These are phyloP conservation scores for Teinopalpus imperialis DNA, from an alignment of 2,888 invertebrate species.

Conservation along the genomic window DNA sequence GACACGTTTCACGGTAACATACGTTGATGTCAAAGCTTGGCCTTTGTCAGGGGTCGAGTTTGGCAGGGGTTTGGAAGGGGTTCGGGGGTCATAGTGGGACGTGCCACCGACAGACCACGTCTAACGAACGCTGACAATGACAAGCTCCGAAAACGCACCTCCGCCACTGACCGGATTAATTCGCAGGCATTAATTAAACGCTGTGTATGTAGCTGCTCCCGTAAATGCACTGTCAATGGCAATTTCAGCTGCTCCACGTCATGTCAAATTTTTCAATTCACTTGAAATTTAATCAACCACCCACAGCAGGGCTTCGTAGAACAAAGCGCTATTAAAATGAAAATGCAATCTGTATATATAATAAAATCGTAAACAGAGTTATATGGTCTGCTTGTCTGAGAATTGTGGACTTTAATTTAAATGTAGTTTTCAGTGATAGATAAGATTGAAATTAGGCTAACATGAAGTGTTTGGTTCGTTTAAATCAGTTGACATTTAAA, in stretches of 20 bases:
- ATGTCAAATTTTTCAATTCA: slow-evolving; percentile 23
- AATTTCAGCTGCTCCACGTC: slow-evolving; percentile 31
- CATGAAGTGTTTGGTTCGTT: too few relatives aligned
- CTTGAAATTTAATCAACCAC: slow-evolving; percentile 20
- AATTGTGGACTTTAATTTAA: too few relatives aligned
- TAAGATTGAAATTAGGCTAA: too few relatives aligned
- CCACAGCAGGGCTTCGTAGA: background rate
- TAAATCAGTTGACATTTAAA: too few relatives aligned
- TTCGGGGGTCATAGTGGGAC: slow-evolving; percentile 10
- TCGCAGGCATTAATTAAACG: slow-evolving; percentile 51
- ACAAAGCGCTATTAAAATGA: slow-evolving; percentile 3
- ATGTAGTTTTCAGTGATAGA: too few relatives aligned
- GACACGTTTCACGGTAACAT: slow-evolving; percentile 17
- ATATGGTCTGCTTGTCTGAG: too few relatives aligned
- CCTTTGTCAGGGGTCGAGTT: slow-evolving; percentile 26
- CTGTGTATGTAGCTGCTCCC: slow-evolving; percentile 34
- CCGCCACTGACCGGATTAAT: slow-evolving; percentile 42
- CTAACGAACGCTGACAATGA: slow-evolving; percentile 45
- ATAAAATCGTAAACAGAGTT: too few relatives aligned
- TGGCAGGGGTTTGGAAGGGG: slow-evolving; percentile 8
- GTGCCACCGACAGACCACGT: slow-evolving; percentile 28
- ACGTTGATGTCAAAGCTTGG: slow-evolving; percentile 20
- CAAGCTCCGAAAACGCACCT: slow-evolving; percentile 47
- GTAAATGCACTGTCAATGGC: slow-evolving; percentile 36
- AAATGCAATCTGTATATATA: too few relatives aligned